Evolutionary conservation across 2,113 vertebrate species (phyloP), one percentile per base, ranked within the genome.

Genomic region (Hemichromis elongatus): DNA sequence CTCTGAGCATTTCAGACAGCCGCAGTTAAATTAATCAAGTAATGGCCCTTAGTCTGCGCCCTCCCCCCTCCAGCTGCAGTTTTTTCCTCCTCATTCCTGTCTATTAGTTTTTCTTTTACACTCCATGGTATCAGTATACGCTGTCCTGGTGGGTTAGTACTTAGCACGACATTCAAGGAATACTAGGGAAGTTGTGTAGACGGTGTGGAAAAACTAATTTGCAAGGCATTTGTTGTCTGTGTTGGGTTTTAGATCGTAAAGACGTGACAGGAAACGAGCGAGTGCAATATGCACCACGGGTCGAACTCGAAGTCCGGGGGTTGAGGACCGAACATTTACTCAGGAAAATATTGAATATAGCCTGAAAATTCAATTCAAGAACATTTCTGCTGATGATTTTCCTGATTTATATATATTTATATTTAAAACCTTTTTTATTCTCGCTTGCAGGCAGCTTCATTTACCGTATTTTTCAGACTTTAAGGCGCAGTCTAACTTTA

Each of bases 21-120:
- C 52, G 87, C 94, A 90, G 92, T 92, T 92, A 90, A 88, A 92
- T 96, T 96, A 94, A 93, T 96, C 94, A 94, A 56, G 91, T 94
- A 95, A 94, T 93, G 92, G 85, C 35, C 87, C 85, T 33, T 24
- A 54, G 52, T 86, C 61, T 37, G 16, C 81, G 8, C 40, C 21
- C 8, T 86, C 83, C 42, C 80, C 85, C 52, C 9, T 10, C 42
- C 6, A 8, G 7, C 80, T 78, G 73, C 54, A 53, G 84, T 89
- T 84, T 81, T 81, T 90, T 90, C 81, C 94, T 92, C 54, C 66
- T n/a, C 33, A 1, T 18, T 77, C 24, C 14, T 42, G 59, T 82
- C 63, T 56, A 70, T 57, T 10, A 40, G 57, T 54, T 57, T 53
- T 52, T 73, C 24, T 50, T 50, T 28, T 75, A n/a, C 73, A 73